phyloP scores from a whole-genome alignment of 2,113 vertebrate species.

The Colinus virginianus region DNA sequence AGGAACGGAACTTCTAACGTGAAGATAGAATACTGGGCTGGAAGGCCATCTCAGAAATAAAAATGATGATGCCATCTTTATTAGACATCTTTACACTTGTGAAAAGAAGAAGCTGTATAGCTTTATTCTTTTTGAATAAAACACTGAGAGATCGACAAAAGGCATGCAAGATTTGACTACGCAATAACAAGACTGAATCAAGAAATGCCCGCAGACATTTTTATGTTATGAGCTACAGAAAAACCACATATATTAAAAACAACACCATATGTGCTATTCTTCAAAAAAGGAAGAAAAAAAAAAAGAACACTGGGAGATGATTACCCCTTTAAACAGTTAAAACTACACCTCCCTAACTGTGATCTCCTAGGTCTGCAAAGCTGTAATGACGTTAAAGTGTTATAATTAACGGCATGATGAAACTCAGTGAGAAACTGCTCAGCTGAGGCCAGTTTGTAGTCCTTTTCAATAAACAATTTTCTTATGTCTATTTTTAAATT shows the following conservation, averaged over 20 bases:
- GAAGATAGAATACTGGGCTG: not conserved
- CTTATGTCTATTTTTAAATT: not conserved
- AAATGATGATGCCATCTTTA: not conserved
- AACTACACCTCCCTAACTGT: not conserved
- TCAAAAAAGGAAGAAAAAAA: not conserved
- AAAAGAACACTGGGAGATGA: not conserved
- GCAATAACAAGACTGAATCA: not conserved
- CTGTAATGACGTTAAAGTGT: not conserved
- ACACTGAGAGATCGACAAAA: not conserved
- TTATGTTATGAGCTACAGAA: not conserved
- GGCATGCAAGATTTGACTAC: not conserved
- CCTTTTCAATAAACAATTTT: not conserved
- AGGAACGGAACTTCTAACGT: not conserved
- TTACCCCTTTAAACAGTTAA: not conserved
- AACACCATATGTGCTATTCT: accelerated
- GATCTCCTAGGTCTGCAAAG: not conserved
- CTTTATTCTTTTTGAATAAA: not conserved
- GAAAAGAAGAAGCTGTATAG: not conserved
- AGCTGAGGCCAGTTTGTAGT: not conserved
- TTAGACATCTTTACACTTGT: not conserved
- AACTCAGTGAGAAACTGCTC: not conserved
- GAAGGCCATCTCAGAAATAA: not conserved
- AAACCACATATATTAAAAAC: not conserved
- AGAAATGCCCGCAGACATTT: not conserved
- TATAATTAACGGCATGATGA: not conserved